Evolutionary conservation across 2,888 invertebrate species (phyloP), one percentile per base, ranked within the genome.

Genomic region (Papilio demoleus): DNA sequence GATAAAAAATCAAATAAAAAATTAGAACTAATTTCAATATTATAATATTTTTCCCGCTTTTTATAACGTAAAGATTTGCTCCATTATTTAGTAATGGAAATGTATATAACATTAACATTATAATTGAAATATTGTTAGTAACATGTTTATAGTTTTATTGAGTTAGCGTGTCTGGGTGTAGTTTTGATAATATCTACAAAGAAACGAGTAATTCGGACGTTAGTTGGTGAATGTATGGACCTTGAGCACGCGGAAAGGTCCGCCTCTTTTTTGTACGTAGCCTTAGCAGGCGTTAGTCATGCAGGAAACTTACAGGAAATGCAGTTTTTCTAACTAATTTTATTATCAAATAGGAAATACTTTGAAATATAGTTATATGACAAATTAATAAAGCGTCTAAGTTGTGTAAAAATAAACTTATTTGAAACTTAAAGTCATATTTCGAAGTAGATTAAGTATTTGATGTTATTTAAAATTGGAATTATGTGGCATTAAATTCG

Each of bases 211-310:
- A 67, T 71, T 65, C 53, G 58, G 61, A 62, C 70, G 58, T 50
- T 14, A 70, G 45, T 47, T 61, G 75, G 79, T 74, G 80, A 79
- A 79, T 80, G 79, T 73, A 70, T 71, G 31, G 66, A 70, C 71
- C 72, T 78, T 79, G 75, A 71, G 36, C 24, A 64, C 36, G 42
- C 62, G 67, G 68, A 68, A 67, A 67, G 53, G 53, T 50, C 50
- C 56, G 58, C 42, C 56, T n/a, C 64, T 70, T 69, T 70, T 70
- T 70, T 67, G 70, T 71, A 56, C 65, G 68, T 65, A 53, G 22
- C 67, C 50, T 9, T 66, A 42, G 65, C 11, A 9, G 67, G 42
- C 12, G 42, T 58, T 65, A 59, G 38, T 70, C 45, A 47, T 22
- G 70, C 68, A 56, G 45, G 59, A 61, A 71, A 64, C 11, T n/a